These are phyloP conservation scores for Poecilus cupreus DNA, from an alignment of 2,888 invertebrate species.

Conservation along the genomic window DNA sequence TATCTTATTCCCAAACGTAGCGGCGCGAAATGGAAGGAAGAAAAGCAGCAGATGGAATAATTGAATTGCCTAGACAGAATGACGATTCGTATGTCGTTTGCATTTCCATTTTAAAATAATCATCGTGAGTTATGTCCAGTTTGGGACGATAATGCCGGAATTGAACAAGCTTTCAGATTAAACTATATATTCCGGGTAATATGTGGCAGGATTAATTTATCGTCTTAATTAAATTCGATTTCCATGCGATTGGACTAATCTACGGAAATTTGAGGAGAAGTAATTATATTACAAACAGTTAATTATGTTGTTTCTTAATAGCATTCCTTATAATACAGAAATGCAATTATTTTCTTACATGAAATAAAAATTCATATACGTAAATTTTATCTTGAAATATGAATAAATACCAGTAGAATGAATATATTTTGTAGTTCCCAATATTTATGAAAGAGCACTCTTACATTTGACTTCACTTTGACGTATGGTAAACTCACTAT, in stretches of 20 bases:
- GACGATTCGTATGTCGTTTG: neutral
- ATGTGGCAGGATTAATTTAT: neutral
- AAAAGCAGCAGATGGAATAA: neutral
- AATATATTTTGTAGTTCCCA: too few species aligned
- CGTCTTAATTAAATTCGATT: slow-evolving; percentile 14
- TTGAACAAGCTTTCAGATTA: slow-evolving; percentile 2
- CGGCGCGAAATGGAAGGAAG: neutral
- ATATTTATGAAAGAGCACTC: too few species aligned
- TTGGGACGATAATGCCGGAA: neutral
- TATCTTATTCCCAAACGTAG: neutral
- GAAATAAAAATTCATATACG: too few species aligned
- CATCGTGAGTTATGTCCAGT: neutral
- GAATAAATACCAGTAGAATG: too few species aligned
- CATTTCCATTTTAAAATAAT: slow-evolving; percentile 12
- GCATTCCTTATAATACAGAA: neutral
- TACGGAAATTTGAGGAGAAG: neutral
- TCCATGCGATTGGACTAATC: neutral
- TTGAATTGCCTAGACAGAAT: neutral
- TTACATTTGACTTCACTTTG: too few species aligned
- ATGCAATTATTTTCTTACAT: neutral
- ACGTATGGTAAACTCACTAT: too few species aligned
- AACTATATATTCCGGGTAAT: neutral
- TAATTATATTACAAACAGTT: neutral
- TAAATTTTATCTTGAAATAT: too few species aligned
- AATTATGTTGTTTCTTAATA: neutral